Percentiles rank a stretch among this genome's conserved stretches.
Evolutionary conservation across 2,888 invertebrate species (phyloP).

Genomic region (Punctoribates punctum): DNA sequence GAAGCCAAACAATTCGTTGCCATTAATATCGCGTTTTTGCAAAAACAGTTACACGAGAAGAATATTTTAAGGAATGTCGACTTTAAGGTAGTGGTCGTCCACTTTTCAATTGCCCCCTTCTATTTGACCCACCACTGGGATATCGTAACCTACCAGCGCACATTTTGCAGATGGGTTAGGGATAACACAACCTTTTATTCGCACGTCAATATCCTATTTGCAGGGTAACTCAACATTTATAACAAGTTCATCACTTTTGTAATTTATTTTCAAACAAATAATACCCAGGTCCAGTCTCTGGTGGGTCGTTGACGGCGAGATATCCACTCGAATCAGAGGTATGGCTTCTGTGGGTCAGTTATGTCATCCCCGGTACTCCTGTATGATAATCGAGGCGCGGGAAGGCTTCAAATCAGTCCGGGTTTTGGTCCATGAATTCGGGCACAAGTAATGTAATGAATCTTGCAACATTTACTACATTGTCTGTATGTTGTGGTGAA

Average conservation of each 20-base stretch:
- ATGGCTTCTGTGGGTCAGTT: not conserved
- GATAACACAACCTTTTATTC: not conserved
- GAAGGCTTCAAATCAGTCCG: not conserved
- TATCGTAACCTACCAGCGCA: not conserved
- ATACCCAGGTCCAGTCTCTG: not conserved
- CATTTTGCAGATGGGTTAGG: not conserved
- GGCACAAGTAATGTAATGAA: not conserved
- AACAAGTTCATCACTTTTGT: not conserved
- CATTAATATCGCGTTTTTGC: not conserved
- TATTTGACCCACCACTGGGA: not conserved
- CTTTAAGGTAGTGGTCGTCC: not conserved
- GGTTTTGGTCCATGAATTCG: not conserved
- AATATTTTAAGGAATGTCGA: not conserved
- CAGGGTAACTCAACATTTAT: not conserved
- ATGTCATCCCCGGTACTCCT: not conserved
- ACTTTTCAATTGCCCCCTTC: not conserved
- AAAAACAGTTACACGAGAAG: not conserved
- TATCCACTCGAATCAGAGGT: not conserved
- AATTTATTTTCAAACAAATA: not conserved
- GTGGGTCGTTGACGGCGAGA: not conserved
- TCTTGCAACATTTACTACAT: not conserved
- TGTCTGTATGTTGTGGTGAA: not conserved
- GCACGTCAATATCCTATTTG: not conserved
- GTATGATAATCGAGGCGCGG: not conserved
- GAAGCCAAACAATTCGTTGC: not conserved